A percentile compares a stretch with the other conserved stretches of the same genome.
These are phyloP conservation scores for Perca schrenkii DNA, from an alignment of 2,113 vertebrate species.

Conservation along the genomic window DNA sequence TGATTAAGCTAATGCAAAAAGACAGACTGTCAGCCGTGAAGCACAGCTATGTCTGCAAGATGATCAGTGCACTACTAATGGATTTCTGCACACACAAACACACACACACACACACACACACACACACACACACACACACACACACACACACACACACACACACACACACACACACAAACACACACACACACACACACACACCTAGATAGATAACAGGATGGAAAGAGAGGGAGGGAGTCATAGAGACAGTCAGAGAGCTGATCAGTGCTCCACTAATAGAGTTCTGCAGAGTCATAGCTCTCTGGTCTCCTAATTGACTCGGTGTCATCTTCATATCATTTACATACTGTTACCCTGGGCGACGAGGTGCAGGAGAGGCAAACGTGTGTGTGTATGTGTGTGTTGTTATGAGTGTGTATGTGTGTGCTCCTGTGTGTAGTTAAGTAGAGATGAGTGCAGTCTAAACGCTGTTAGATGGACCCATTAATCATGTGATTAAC, in stretches of 20 bases:
- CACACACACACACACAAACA: background rate
- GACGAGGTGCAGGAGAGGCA: conserved; percentile 38
- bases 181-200: background rate
- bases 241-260: conserved; percentile 37
- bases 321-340: conserved; percentile 77
- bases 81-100: too few species aligned
- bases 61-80: too few species aligned
- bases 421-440: conserved; percentile 41
- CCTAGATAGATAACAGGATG: background rate
- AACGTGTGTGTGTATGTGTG: background rate
- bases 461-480: conserved; percentile 70
- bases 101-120: too few species aligned
- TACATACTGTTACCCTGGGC: conserved; percentile 72
- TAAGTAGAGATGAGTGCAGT: conserved; percentile 71
- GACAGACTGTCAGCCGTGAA: too few species aligned
- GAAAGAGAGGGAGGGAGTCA: background rate
- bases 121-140: background rate
- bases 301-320: conserved; percentile 75
- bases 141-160: background rate
- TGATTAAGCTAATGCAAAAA: too few species aligned
- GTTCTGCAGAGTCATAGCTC: conserved; percentile 71
- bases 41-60: too few species aligned
- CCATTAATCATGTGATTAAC: conserved; percentile 79
- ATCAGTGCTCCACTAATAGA: conserved; percentile 68
- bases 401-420: conserved; percentile 17